Evolutionary conservation across 1,140 invertebrate species (phyloP).

Genomic region (Pomacea maculata): DNA sequence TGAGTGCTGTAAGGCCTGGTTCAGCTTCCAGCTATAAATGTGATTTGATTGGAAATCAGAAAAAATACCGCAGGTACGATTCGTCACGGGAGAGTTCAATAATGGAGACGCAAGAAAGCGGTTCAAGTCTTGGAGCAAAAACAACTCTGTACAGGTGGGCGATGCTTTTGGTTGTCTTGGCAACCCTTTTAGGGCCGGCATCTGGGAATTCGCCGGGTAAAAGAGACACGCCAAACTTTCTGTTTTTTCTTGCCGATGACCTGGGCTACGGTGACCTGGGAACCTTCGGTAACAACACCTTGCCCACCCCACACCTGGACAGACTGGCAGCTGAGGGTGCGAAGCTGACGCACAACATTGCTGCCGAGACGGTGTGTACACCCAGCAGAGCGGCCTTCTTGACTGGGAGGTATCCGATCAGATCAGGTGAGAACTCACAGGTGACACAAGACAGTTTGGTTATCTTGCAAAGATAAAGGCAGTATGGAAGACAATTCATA

Average conservation of each 20-base stretch:
- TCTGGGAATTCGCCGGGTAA: too few relatives aligned
- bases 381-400: constrained; percentile 63
- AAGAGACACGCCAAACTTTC: constrained; percentile 53
- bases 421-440: constrained; percentile 47
- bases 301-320: constrained; percentile 64
- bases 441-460: constrained; percentile 48
- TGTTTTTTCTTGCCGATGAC: constrained; percentile 64
- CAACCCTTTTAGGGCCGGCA: too few relatives aligned
- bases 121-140: too few relatives aligned
- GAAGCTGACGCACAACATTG: constrained; percentile 58
- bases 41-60: too few relatives aligned
- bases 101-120: too few relatives aligned
- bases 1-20: too few relatives aligned
- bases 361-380: constrained; percentile 62
- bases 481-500: not conserved
- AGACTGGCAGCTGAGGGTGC: constrained; percentile 53
- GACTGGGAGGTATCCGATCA: constrained; percentile 60
- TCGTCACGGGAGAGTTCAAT: too few relatives aligned
- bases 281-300: constrained; percentile 60
- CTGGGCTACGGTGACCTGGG: constrained; percentile 64
- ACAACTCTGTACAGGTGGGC: too few relatives aligned
- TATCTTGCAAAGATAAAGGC: not conserved
- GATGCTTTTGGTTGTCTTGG: too few relatives aligned
- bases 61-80: too few relatives aligned
- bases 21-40: too few relatives aligned